Evolutionary conservation across 2,888 invertebrate genomes (phyloP), one percentile per base, ranked within the genome.

Genomic region (Ectemnius continuus): DNA sequence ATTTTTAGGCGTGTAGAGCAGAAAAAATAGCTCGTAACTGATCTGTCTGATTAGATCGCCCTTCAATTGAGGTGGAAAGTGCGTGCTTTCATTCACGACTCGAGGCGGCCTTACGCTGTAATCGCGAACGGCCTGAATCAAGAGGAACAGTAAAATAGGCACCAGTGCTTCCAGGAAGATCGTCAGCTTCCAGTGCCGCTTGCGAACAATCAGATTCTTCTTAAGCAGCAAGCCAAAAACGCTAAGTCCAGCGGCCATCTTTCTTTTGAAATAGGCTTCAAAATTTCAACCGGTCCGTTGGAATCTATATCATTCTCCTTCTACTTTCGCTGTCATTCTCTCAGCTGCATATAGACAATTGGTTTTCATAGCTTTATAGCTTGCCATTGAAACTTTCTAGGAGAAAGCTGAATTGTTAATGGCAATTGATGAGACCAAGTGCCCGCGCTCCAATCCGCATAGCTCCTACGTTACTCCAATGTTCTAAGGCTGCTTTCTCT

Each of bases 121-220:
- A 60, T 85, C 85, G 81, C 89, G 82, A 8, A 86, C 83, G 5
- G 82, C 76, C 75, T 88, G 87, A 45, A 86, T 83, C 2, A 89
- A 76, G 14, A 84, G 23, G 45, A 91, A 88, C 36, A 90, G 72
- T 13, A 80, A 58, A 6, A 89, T 48, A 3, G 90, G 90, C 65
- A 90, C 70, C 13, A 85, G 46, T 68, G 88, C 80, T 73, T 91
- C 86, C 8, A 88, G 69, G n/a, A 90, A 84, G 28, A 90, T 14
- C 5, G 79, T 85, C 47, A 80, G 68, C 60, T 86, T 84, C 89
- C 89, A 90, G 60, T 90, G 86, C 18, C 88, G 87, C 48, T 81
- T 86, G 16, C 91, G 85, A 6, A 90, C 85, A n/a, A 88, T 67
- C n/a, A 81, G 79, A 69, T 90, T 88, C 77, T 91, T 91, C 71